These are phyloP conservation scores for Hipposideros armiger DNA, from an alignment of 2,113 vertebrate species.

Conservation along the genomic window DNA sequence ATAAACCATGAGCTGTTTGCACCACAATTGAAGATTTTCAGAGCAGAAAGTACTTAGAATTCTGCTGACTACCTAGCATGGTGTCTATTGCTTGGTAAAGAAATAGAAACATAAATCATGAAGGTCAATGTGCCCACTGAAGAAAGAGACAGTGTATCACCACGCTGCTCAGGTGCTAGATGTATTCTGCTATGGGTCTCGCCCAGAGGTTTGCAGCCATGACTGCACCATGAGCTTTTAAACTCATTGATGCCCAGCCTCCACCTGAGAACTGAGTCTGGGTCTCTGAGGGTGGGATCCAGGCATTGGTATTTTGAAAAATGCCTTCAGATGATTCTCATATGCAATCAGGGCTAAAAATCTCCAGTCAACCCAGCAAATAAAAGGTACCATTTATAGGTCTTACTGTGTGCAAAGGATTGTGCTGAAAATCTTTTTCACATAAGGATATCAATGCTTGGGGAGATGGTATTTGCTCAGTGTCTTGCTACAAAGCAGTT, in stretches of 20 bases:
- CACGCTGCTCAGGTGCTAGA: background rate
- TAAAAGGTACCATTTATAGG: background rate
- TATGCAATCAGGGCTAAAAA: background rate
- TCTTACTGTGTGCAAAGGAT: background rate
- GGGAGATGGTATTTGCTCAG: background rate
- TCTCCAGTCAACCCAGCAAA: background rate
- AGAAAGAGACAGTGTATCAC: background rate
- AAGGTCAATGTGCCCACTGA: background rate
- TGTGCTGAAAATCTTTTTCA: background rate
- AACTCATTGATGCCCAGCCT: background rate
- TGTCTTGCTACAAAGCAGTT: slow-evolving; percentile 27
- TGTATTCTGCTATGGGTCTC: background rate
- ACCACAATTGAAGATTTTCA: background rate
- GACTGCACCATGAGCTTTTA: background rate
- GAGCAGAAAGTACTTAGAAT: slow-evolving; percentile 23
- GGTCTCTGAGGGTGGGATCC: background rate
- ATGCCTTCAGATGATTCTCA: background rate
- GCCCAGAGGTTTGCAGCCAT: no score
- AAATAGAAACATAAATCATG: background rate
- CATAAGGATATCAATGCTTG: background rate
- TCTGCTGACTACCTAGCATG: background rate
- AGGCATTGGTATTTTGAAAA: background rate
- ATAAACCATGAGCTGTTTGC: background rate
- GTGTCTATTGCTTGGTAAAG: background rate
- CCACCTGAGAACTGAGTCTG: background rate